These are phyloP conservation scores for Marisa cornuarietis DNA, from an alignment of 1,140 invertebrate species.

Conservation along the genomic window DNA sequence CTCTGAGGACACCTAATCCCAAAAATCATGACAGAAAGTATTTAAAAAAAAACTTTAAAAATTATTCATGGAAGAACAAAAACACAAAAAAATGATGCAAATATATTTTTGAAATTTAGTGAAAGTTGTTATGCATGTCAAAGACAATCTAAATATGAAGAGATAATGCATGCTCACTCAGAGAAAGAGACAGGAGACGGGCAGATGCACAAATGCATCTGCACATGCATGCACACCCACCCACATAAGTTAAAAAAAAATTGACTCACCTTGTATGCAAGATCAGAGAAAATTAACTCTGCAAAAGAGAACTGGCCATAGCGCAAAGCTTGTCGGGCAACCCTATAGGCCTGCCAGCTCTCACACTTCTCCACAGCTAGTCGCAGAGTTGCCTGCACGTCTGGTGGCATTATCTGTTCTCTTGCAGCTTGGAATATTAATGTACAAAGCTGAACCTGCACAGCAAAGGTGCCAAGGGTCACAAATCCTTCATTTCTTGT, in stretches of 20 bases:
- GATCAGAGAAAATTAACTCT: slow-evolving; percentile 68
- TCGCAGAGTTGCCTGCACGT: slow-evolving; percentile 65
- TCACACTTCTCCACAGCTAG: slow-evolving; percentile 68
- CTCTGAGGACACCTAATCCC: slow-evolving; percentile 83
- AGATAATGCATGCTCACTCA: too few relatives aligned
- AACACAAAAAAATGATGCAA: too few relatives aligned
- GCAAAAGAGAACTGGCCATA: slow-evolving; percentile 67
- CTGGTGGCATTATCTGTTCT: slow-evolving; percentile 46
- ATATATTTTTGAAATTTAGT: neutral
- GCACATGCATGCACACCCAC: too few relatives aligned
- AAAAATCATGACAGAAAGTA: neutral
- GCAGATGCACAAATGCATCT: too few relatives aligned
- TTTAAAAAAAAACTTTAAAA: neutral
- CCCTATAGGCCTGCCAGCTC: slow-evolving; percentile 86
- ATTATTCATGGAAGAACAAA: neutral
- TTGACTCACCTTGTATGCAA: slow-evolving; percentile 38
- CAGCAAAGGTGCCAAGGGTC: slow-evolving; percentile 5
- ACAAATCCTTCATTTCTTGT: too few relatives aligned
- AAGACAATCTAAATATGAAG: too few relatives aligned
- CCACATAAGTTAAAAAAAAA: too few relatives aligned
- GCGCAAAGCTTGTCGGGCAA: slow-evolving; percentile 84
- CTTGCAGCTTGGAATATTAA: slow-evolving; percentile 82
- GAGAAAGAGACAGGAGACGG: too few relatives aligned
- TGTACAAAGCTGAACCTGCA: slow-evolving; percentile 78
- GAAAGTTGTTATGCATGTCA: too few relatives aligned